Conservation (phyloP, 2,888 invertebrate species). For the Ephialtes manifestator region DNA sequence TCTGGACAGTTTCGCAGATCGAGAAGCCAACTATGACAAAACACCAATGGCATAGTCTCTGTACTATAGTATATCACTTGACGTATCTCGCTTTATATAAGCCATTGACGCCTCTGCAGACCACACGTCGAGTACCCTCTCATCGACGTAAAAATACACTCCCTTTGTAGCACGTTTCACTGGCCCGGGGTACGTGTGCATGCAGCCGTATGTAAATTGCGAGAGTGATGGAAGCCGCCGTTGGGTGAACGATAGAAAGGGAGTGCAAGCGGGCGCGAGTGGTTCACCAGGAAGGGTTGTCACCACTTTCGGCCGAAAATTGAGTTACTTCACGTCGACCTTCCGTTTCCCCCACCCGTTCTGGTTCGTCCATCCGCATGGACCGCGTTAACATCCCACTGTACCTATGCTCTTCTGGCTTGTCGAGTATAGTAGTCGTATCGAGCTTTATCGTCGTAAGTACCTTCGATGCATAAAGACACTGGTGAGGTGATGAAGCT, state of each 20-base stretch:
- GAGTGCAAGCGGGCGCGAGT: slow-evolving; percentile 54
- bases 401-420: background rate
- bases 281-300: slow-evolving; percentile 69
- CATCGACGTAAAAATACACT: slow-evolving; percentile 72
- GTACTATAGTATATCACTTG: background rate
- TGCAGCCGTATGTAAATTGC: slow-evolving; percentile 70
- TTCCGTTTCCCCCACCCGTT: slow-evolving; percentile 55
- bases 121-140: slow-evolving; percentile 38
- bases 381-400: background rate
- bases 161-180: slow-evolving; percentile 71
- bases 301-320: slow-evolving; percentile 75
- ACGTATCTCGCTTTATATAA: slow-evolving; percentile 19
- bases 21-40: slow-evolving; percentile 7
- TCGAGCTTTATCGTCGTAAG: slow-evolving; percentile 66
- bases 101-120: slow-evolving; percentile 41
- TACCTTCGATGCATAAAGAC: slow-evolving; percentile 67
- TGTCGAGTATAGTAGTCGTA: slow-evolving; percentile 2
- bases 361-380: slow-evolving; percentile 63
- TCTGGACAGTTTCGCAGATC: background rate
- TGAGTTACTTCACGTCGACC: slow-evolving; percentile 69
- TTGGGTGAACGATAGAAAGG: slow-evolving; percentile 50
- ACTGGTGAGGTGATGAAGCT: background rate
- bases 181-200: slow-evolving; percentile 64
- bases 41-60: background rate
- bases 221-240: slow-evolving; percentile 56